A percentile compares a stretch with the other conserved stretches of the same genome.
phyloP scores from a whole-genome alignment of 2,797 vertebrate species.

The Spea hammondii region DNA sequence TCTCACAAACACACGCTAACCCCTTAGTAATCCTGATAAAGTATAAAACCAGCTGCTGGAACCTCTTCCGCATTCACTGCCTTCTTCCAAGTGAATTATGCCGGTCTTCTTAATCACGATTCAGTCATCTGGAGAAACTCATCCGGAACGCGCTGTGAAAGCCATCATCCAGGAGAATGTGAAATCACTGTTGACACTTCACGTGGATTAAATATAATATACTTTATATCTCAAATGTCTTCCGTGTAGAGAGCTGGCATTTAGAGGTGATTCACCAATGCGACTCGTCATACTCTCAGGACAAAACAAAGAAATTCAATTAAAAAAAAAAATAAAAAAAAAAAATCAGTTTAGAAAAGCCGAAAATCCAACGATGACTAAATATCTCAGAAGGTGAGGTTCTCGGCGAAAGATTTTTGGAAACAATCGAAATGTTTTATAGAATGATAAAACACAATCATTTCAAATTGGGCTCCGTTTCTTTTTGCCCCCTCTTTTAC shows the following conservation, averaged over 20 bases:
- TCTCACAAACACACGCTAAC: too few species aligned
- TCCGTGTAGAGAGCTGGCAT: background rate
- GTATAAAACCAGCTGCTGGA: background rate
- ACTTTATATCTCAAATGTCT: background rate
- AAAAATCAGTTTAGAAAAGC: background rate
- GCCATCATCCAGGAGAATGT: conserved; percentile 1
- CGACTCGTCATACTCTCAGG: background rate
- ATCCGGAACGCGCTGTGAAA: background rate
- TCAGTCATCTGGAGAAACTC: background rate
- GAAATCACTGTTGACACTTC: background rate
- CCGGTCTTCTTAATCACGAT: background rate
- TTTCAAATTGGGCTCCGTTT: too few species aligned
- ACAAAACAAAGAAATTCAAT: background rate
- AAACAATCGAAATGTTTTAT: too few species aligned
- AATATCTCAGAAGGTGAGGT: too few species aligned
- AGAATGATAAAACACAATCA: too few species aligned
- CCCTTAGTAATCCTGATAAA: too few species aligned
- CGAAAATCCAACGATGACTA: too few species aligned
- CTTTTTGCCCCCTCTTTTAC: too few species aligned
- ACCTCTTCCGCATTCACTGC: background rate
- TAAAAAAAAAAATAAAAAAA: background rate
- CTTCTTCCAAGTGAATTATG: background rate
- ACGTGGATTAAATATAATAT: conserved; percentile 5
- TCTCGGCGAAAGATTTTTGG: too few species aligned
- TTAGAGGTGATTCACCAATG: background rate